phyloP scores from a whole-genome alignment of 2,888 invertebrate genomes.

The Phragmatobia fuliginosa region DNA sequence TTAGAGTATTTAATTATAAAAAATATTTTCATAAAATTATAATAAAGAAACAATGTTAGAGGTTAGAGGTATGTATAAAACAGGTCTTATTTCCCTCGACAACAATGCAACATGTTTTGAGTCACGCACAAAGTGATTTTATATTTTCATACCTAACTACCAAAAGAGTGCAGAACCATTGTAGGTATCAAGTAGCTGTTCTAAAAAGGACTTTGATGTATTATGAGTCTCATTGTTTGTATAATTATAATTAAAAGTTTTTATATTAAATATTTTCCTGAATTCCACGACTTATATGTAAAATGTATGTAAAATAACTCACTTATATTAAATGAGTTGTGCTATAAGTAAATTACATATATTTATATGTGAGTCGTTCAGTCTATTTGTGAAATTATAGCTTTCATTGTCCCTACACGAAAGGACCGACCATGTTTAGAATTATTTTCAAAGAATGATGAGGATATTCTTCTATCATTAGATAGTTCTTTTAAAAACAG shows the following conservation, averaged over 20 bases:
- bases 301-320: too few relatives aligned
- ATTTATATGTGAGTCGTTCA: background rate
- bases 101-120: slow-evolving; percentile 39
- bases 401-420: background rate
- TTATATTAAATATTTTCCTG: background rate
- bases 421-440: too few relatives aligned
- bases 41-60: background rate
- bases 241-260: background rate
- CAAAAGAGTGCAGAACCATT: slow-evolving; percentile 6
- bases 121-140: slow-evolving; percentile 40
- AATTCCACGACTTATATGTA: too few relatives aligned
- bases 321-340: too few relatives aligned
- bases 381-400: background rate
- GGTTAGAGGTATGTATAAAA: background rate
- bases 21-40: background rate
- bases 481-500: too few relatives aligned
- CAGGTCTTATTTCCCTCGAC: slow-evolving; percentile 50
- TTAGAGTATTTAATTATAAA: too few relatives aligned
- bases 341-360: too few relatives aligned
- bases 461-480: background rate
- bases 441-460: background rate
- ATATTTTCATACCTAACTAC: slow-evolving; percentile 29
- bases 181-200: background rate
- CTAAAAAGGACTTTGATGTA: background rate
- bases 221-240: background rate